Percentiles rank a stretch among this genome's conserved stretches.
Evolutionary conservation across 2,888 invertebrate genomes (phyloP).

Genomic region (Tribolium freemani): DNA sequence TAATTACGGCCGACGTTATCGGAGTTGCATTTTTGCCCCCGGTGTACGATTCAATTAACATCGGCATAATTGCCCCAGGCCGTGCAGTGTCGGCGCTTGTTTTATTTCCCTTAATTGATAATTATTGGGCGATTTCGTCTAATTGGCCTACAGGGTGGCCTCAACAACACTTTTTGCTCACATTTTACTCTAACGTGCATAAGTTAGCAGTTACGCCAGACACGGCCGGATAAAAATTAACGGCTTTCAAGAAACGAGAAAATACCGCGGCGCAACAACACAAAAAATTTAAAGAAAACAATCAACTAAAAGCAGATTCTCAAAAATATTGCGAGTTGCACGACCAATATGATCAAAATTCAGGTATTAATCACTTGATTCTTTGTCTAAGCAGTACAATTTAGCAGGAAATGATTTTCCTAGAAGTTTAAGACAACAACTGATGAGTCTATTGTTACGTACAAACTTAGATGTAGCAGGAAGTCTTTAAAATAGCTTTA

Average conservation of each 20-base stretch:
- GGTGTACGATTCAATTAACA: slow-evolving; percentile 59
- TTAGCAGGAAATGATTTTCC: too few relatives aligned
- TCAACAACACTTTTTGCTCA: slow-evolving; percentile 34
- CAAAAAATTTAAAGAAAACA: too few relatives aligned
- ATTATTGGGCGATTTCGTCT: slow-evolving; percentile 65
- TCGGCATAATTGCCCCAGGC: slow-evolving; percentile 51
- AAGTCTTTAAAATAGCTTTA: too few relatives aligned
- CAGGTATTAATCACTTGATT: too few relatives aligned
- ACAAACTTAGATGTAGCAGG: too few relatives aligned
- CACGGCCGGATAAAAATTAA: neutral
- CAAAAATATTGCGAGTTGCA: too few relatives aligned
- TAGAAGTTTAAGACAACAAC: too few relatives aligned
- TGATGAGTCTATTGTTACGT: too few relatives aligned
- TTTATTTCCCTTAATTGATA: slow-evolving; percentile 65
- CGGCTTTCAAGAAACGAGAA: neutral
- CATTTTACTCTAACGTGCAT: slow-evolving; percentile 30
- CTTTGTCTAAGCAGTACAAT: too few relatives aligned
- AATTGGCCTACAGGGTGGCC: slow-evolving; percentile 66
- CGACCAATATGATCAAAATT: too few relatives aligned
- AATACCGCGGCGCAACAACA: too few relatives aligned
- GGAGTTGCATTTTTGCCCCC: slow-evolving; percentile 48
- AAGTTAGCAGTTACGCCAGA: slow-evolving; percentile 18
- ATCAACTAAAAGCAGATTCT: too few relatives aligned
- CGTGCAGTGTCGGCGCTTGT: slow-evolving; percentile 53
- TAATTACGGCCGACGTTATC: slow-evolving; percentile 58